Evolutionary conservation across 92 coral and sea anemone species (phyloP), one percentile per base, ranked within the genome.

Genomic region (Palythoa caribaeorum): DNA sequence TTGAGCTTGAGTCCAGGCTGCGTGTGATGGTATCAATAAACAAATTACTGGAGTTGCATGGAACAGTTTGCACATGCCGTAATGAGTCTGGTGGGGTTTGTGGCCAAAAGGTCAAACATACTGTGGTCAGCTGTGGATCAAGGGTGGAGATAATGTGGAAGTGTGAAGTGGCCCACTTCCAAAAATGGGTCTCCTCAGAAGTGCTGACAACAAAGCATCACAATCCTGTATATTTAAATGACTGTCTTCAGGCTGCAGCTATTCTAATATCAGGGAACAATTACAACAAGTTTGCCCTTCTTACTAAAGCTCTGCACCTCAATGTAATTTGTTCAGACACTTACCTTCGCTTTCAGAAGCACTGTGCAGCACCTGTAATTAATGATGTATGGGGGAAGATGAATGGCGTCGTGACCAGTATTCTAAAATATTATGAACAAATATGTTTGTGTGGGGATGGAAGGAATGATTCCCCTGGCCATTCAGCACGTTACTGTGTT

Each of bases 171-270:
- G 87, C 69, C 47, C 91, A 88, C 44, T 14, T 9, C 9, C 44
- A 87, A 9, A 88, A 88, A 51, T 79, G 87, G 90, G 81, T 14
- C 40, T 88, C 87, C 16, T 83, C 91, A 6, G 91, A 89, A 75
- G 76, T 89, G 38, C 71, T 83, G 20, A 70, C 37, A 3, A 12
- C 4, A 17, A 70, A 70, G 9, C 35, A 77, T 69, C 38, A 17
- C 47, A 10, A 9, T 35, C 14, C 70, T 19, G 44, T 70, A 9
- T 88, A 83, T 39, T 9, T 83, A 0, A 81, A 88, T 83, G 83
- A 72, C 78, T 81, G 75, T 28, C 74, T 88, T 52, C 80, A 60
- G 47, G 84, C 93, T 65, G 93, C 91, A 11, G 89, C 85, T n/a
- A 88, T 91, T 36, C 20, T 88, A 9, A 88, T 84, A 83, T 71